Base-by-base conservation (phyloP, 2,113 vertebrate genomes). In the Nettapus auritus region DNA sequence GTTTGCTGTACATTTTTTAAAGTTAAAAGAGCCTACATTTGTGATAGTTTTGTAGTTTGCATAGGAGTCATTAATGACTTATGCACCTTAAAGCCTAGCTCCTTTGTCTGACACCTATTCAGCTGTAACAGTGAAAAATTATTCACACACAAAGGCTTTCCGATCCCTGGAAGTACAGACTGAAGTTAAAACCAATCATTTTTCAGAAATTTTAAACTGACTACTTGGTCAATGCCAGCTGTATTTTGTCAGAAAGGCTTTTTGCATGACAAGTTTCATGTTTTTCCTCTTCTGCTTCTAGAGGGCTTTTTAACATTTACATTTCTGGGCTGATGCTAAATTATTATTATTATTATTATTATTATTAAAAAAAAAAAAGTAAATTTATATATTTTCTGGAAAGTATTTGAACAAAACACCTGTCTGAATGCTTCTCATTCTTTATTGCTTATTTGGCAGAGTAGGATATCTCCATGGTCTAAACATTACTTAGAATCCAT, bases 11-110 rank as follows among this genome's bases (percentile, higher is more conserved):
- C 1, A 1, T 40, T 81, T 88, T 52, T 3, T 33, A 62, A 89
- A 86, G 46, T 75, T 87, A 21, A 89, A 83, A 44, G 33, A 71
- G 12, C 21, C n/a, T 64, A 8, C 5, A 42, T 29, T 84, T 84
- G 23, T 53, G 33, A 42, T 90, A 86, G 42, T 90, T 91, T 89
- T 57, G 56, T 86, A 64, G 78, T 91, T 94, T 93, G 63, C 79
- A 28, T 57, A 55, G 48, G 26, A 83, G 50, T 83, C 68, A 90
- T 94, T 73, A 96, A 88, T 91, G 94, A 88, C 63, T 96, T 82
- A 53, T 50, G 42, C 42, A 88, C 76, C 56, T 86, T 91, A 74
- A 52, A 67, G 86, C 44, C 14, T 82, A 46, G 59, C 64, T 86
- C 74, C 76, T 90, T 83, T 90, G 62, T 88, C 73, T 92, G 80